phyloP scores from a whole-genome alignment of 2,888 invertebrate genomes.

The Tanytarsus gracilentus region DNA sequence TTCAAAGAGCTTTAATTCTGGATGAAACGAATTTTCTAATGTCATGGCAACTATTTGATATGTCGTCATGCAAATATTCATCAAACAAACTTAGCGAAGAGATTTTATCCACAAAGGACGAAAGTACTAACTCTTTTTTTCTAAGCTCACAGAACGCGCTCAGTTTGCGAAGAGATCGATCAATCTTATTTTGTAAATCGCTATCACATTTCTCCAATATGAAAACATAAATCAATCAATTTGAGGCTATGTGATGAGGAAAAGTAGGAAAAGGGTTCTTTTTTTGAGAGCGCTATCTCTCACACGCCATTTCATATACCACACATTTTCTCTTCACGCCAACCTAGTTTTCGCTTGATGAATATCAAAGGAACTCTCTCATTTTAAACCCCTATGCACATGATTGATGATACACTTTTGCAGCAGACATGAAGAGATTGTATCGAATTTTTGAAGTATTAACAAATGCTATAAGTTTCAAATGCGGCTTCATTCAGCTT shows the following conservation, averaged over 20 bases:
- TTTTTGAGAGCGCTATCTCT: neutral
- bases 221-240: slow-evolving; percentile 12
- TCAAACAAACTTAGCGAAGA: too few species aligned
- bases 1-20: too few species aligned
- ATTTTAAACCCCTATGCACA: too few species aligned
- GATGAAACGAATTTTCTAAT: too few species aligned
- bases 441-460: neutral
- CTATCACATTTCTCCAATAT: neutral
- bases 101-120: too few species aligned
- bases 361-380: neutral
- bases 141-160: neutral
- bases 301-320: too few species aligned
- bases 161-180: neutral
- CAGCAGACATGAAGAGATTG: neutral
- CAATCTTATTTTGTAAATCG: neutral
- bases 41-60: too few species aligned
- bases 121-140: neutral
- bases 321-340: too few species aligned
- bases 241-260: neutral
- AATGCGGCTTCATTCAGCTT: neutral
- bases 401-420: neutral
- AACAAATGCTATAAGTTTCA: neutral
- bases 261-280: neutral
- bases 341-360: too few species aligned
- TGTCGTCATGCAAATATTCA: too few species aligned